These are phyloP conservation scores for Solea senegalensis DNA, from an alignment of 2,113 vertebrate species.

Conservation along the genomic window DNA sequence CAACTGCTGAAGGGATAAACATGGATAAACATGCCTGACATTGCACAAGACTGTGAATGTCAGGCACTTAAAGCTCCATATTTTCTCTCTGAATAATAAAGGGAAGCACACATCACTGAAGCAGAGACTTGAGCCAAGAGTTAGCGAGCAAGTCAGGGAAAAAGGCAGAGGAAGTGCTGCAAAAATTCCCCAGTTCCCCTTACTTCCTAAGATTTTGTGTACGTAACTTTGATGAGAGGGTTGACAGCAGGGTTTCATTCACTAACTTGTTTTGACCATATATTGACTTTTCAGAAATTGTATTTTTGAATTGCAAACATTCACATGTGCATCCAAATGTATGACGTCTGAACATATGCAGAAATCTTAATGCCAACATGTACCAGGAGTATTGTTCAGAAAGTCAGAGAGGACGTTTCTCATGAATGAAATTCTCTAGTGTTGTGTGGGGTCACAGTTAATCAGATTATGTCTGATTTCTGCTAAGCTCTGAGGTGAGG, in stretches of 20 bases:
- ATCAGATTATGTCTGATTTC: background rate
- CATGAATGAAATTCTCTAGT: background rate
- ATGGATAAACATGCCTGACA: no score
- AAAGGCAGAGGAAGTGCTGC: no score
- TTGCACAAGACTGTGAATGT: no score
- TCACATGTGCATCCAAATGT: background rate
- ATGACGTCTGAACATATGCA: background rate
- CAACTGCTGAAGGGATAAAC: no score
- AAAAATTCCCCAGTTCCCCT: no score
- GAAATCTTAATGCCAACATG: slow-evolving; percentile 9
- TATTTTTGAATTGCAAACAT: background rate
- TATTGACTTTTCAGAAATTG: slow-evolving; percentile 5
- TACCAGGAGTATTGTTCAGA: slow-evolving; percentile 11
- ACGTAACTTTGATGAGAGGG: no score
- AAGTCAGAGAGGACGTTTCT: slow-evolving; percentile 3
- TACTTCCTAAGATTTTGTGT: no score
- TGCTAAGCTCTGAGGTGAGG: background rate
- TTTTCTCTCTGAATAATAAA: no score
- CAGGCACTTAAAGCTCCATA: background rate
- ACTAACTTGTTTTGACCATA: background rate
- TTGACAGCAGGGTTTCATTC: no score
- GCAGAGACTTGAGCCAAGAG: no score
- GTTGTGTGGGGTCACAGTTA: slow-evolving; percentile 1
- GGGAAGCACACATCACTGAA: no score
- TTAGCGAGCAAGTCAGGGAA: no score